Conservation (phyloP, 2,113 vertebrate genomes). For the Aphyosemion australe region DNA sequence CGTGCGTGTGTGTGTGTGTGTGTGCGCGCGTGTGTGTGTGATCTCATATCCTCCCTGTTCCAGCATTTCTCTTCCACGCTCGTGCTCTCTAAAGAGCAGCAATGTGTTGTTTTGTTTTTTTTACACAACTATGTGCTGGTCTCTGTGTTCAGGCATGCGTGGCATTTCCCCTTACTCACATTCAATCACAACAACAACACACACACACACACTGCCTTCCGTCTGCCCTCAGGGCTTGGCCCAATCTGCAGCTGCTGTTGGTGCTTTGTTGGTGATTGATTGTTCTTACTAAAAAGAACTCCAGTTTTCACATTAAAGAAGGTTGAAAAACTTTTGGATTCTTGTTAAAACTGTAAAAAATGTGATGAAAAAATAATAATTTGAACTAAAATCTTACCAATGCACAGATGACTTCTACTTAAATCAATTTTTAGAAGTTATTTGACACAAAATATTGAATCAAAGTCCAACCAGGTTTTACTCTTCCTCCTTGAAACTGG, state of each 20-base stretch:
- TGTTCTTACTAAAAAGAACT: conserved; percentile 38
- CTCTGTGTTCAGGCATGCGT: conserved; percentile 79
- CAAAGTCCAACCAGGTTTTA: no score
- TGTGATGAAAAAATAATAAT: conserved; percentile 5
- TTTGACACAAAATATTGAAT: no score
- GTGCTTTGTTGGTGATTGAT: conserved; percentile 49
- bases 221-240: conserved; percentile 52
- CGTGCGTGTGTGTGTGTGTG: conserved; percentile 26
- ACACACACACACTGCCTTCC: conserved; percentile 45
- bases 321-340: conserved; percentile 28
- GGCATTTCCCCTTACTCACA: conserved; percentile 81
- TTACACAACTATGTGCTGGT: conserved; percentile 75
- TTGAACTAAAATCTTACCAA: not conserved
- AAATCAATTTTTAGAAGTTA: no score
- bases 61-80: conserved; percentile 64
- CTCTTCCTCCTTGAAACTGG: no score
- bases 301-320: conserved; percentile 37
- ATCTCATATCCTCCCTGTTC: conserved; percentile 49
- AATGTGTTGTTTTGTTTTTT: conserved; percentile 73
- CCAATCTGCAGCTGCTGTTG: conserved; percentile 56
- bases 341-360: conserved; percentile 27
- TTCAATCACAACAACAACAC: conserved; percentile 67
- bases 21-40: conserved; percentile 45
- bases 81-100: conserved; percentile 70
- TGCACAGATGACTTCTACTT: no score